Conservation (phyloP, 2,113 vertebrate genomes). For the Gavialis gangeticus region DNA sequence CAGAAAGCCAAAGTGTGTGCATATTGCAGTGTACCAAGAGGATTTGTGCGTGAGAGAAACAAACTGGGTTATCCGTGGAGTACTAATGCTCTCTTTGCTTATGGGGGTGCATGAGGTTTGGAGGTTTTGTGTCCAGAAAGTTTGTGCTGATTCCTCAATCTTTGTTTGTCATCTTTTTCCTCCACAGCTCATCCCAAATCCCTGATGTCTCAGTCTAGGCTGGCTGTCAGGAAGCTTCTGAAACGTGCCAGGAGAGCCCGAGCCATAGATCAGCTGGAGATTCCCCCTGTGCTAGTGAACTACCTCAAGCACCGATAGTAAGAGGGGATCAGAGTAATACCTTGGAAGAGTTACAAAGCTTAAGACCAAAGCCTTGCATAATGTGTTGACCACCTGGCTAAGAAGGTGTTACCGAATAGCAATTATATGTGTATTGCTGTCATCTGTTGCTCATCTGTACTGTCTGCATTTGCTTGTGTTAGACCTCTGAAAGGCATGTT, state of each 20-base stretch:
- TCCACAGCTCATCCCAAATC: conserved; percentile 87
- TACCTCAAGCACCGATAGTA: conserved; percentile 86
- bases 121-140: background rate
- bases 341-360: rapidly evolving
- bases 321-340: background rate
- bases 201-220: conserved; percentile 90
- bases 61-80: background rate
- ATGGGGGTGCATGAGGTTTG: rapidly evolving
- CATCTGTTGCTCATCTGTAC: background rate
- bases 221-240: conserved; percentile 82
- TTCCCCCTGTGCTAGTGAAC: conserved; percentile 85
- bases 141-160: background rate
- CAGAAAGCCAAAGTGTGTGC: background rate
- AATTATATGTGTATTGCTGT: rapidly evolving
- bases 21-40: background rate
- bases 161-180: conserved; percentile 14
- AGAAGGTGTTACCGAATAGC: background rate
- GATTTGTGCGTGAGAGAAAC: background rate
- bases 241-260: conserved; percentile 41
- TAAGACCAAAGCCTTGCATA: rapidly evolving
- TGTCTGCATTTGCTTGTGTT: rapidly evolving
- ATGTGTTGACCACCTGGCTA: rapidly evolving
- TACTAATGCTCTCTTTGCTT: rapidly evolving
- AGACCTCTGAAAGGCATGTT: rapidly evolving
- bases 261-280: conserved; percentile 80